Conservation (phyloP, 1,140 invertebrate genomes). For the Parasteatoda tepidariorum region DNA sequence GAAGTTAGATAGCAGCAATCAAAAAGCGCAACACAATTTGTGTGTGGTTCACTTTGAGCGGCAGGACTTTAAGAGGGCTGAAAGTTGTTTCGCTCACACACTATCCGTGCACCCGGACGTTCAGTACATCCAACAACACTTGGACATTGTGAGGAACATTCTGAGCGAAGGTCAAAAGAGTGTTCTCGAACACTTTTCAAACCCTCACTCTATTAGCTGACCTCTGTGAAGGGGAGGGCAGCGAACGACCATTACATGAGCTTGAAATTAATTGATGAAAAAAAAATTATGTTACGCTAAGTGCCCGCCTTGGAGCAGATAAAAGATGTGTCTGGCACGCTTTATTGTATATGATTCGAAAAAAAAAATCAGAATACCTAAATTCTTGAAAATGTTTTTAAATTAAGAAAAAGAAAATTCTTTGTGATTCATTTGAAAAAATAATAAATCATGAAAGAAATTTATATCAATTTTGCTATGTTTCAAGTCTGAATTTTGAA, state of each 20-base stretch:
- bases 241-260: background rate
- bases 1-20: conserved; percentile 87
- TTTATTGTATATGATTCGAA: no score
- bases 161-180: conserved; percentile 19
- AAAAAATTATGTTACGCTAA: no score
- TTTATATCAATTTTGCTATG: no score
- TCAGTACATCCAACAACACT: conserved; percentile 55
- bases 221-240: conserved; percentile 1
- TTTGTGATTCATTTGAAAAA: no score
- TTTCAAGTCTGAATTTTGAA: no score
- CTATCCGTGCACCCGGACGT: conserved; percentile 40
- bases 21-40: conserved; percentile 93
- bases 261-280: background rate
- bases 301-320: no score
- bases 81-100: conserved; percentile 52
- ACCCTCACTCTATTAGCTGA: conserved; percentile 37
- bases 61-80: conserved; percentile 48
- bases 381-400: no score
- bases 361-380: no score
- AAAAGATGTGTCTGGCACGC: no score
- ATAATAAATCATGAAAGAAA: no score
- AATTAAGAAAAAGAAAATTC: no score
- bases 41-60: conserved; percentile 83
- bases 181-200: background rate
- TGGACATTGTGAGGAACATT: conserved; percentile 53